Evolutionary conservation across 2,888 invertebrate genomes (phyloP).

Genomic region (Ephialtes manifestator): DNA sequence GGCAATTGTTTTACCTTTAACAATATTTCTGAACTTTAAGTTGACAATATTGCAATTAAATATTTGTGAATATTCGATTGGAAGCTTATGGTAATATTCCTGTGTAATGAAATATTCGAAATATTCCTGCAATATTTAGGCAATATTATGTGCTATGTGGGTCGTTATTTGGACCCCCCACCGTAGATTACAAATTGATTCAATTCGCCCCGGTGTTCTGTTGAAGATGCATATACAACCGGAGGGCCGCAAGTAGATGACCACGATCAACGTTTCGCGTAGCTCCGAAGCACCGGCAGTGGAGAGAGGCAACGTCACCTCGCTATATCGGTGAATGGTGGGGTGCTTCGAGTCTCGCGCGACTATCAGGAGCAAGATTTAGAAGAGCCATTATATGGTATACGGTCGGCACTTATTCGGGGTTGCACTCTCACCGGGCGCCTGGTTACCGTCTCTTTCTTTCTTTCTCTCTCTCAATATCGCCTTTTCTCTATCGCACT

Average conservation of each 20-base stretch:
- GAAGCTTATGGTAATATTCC: too few relatives aligned
- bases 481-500: conserved; percentile 13
- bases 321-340: conserved; percentile 26
- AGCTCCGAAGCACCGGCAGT: conserved; percentile 3
- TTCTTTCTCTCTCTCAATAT: conserved; percentile 46
- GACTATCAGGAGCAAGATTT: conserved; percentile 72
- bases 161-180: too few relatives aligned
- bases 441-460: conserved; percentile 31
- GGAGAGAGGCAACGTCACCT: conserved; percentile 31
- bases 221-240: background rate
- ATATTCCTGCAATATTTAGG: too few relatives aligned
- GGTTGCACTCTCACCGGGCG: conserved; percentile 40
- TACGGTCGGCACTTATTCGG: conserved; percentile 65
- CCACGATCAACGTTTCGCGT: conserved; percentile 42
- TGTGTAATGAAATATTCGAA: too few relatives aligned
- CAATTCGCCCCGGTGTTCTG: background rate
- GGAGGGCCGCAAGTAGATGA: conserved; percentile 31
- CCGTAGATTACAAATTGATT: background rate
- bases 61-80: too few relatives aligned
- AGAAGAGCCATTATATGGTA: conserved; percentile 72
- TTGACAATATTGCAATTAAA: too few relatives aligned
- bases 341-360: conserved; percentile 52
- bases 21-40: too few relatives aligned
- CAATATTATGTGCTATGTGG: too few relatives aligned
- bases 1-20: too few relatives aligned